phyloP scores from a whole-genome alignment of 1,140 invertebrate genomes.

The Aphis craccivora region DNA sequence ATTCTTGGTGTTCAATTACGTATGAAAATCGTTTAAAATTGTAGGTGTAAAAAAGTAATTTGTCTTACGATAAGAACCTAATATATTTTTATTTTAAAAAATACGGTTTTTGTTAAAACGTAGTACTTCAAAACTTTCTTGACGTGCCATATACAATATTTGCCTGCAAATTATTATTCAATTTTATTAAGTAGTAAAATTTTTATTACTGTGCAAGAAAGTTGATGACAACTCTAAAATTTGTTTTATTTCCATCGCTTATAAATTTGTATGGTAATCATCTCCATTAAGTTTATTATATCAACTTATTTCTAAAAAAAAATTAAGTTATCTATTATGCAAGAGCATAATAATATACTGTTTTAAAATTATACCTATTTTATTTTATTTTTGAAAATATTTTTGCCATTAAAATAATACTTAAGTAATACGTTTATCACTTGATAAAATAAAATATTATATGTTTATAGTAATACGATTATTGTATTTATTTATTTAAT shows the following conservation, averaged over 20 bases:
- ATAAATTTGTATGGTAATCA: not conserved
- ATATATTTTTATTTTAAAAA: not conserved
- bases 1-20: not conserved
- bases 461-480: not conserved
- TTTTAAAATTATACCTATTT: not conserved
- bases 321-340: not conserved
- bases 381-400: not conserved
- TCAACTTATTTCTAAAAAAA: not conserved
- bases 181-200: not conserved
- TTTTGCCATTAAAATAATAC: not conserved
- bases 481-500: not conserved
- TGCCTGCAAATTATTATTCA: not conserved
- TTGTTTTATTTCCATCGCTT: not conserved
- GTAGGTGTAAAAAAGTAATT: not conserved
- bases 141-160: not conserved
- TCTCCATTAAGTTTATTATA: not conserved
- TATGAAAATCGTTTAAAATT: not conserved
- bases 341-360: not conserved
- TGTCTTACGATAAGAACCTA: not conserved
- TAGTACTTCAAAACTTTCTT: not conserved
- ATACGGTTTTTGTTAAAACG: not conserved
- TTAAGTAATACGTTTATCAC: not conserved
- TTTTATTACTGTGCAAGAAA: not conserved
- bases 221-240: not conserved
- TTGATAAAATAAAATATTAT: not conserved